Conservation (phyloP, 2,888 invertebrate genomes). For the Cantharis nigra region DNA sequence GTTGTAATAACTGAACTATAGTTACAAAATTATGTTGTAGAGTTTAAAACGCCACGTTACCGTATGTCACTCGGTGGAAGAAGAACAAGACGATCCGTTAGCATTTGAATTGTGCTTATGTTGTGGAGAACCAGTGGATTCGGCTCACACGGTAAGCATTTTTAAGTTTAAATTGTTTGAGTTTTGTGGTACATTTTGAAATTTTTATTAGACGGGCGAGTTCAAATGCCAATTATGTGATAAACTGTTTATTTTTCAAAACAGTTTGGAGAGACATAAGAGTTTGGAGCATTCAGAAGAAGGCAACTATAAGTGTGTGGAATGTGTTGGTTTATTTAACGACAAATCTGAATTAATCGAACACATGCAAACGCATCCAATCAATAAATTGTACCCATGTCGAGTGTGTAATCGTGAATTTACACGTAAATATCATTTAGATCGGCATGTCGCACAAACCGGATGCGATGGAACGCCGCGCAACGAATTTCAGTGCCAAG, state of each 20-base stretch:
- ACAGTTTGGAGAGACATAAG: slow-evolving; percentile 68
- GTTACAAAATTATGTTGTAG: slow-evolving; percentile 39
- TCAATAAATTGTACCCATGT: slow-evolving; percentile 67
- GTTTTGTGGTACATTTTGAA: slow-evolving; percentile 5
- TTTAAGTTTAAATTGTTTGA: not conserved
- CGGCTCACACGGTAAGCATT: slow-evolving; percentile 58
- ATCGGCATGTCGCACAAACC: slow-evolving; percentile 69
- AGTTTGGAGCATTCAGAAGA: slow-evolving; percentile 70
- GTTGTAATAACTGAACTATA: too few species aligned
- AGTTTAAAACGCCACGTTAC: slow-evolving; percentile 54
- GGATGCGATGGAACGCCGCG: slow-evolving; percentile 66
- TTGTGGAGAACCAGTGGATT: slow-evolving; percentile 62
- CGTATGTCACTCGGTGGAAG: slow-evolving; percentile 42
- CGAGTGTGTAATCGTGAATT: slow-evolving; percentile 72
- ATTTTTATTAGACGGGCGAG: slow-evolving; percentile 56
- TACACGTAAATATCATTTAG: slow-evolving; percentile 75
- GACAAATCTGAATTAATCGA: slow-evolving; percentile 64
- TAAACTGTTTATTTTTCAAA: slow-evolving; percentile 72
- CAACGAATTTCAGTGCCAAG: slow-evolving; percentile 63
- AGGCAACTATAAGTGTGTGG: slow-evolving; percentile 65
- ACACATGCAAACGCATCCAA: slow-evolving; percentile 71
- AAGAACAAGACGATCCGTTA: slow-evolving; percentile 47
- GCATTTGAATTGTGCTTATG: slow-evolving; percentile 60
- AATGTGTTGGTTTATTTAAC: slow-evolving; percentile 70
- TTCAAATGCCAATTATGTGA: slow-evolving; percentile 66